Evolutionary conservation across 2,113 vertebrate genomes (phyloP).

Genomic region (Larimichthys crocea): DNA sequence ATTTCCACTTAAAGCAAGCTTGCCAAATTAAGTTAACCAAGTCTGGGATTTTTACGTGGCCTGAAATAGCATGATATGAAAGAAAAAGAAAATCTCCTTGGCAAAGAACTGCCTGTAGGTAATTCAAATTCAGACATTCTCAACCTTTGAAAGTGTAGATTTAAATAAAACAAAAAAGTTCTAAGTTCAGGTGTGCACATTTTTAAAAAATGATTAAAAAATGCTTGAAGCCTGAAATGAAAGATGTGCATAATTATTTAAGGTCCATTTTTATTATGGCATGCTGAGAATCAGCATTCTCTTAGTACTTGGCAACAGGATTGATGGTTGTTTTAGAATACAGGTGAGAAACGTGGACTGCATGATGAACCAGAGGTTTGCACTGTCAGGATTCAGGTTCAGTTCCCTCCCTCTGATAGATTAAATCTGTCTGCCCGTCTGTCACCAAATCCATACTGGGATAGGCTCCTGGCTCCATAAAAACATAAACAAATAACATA

Average conservation of each 20-base stretch:
- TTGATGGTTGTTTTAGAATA: slow-evolving; percentile 4
- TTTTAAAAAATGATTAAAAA: slow-evolving; percentile 11
- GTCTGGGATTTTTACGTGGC: not conserved
- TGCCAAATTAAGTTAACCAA: slow-evolving; percentile 11
- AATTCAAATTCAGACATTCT: slow-evolving; percentile 7
- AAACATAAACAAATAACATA: not conserved
- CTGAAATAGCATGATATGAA: slow-evolving; percentile 11
- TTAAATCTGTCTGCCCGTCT: not conserved
- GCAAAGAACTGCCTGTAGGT: slow-evolving; percentile 8
- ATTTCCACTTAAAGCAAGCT: slow-evolving; percentile 3
- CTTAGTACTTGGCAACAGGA: slow-evolving; percentile 1
- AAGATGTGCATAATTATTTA: slow-evolving; percentile 4
- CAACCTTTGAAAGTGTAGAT: not conserved
- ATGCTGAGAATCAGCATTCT: slow-evolving; percentile 24
- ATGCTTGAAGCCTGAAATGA: slow-evolving; percentile 16
- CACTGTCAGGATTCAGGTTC: not conserved
- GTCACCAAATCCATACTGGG: not conserved
- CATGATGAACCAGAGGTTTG: slow-evolving; percentile 11
- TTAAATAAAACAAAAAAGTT: slow-evolving; percentile 25
- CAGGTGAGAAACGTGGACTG: not conserved
- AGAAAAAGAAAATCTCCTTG: slow-evolving; percentile 1
- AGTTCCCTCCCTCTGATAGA: not conserved
- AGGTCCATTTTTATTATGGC: slow-evolving; percentile 3
- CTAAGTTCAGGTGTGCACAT: slow-evolving; percentile 18
- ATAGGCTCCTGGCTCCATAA: not conserved